phyloP scores from a whole-genome alignment of 2,888 invertebrate species.

The Agelastica alni region DNA sequence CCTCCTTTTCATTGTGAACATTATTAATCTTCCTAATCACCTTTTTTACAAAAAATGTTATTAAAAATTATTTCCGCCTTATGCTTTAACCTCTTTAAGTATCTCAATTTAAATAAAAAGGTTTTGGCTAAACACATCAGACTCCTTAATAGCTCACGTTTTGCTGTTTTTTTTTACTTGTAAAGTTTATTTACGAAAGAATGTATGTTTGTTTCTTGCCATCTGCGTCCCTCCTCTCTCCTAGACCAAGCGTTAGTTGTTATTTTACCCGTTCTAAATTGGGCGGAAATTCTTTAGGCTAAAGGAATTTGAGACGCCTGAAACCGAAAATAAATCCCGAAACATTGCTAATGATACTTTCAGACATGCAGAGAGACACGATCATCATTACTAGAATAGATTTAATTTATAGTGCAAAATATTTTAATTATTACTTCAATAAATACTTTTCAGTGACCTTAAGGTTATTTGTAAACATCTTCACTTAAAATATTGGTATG shows the following conservation, averaged over 20 bases:
- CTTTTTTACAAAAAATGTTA: too few species aligned
- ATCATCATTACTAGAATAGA: conserved; percentile 14
- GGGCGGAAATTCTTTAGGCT: conserved; percentile 27
- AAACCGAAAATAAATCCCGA: conserved; percentile 23
- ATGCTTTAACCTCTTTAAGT: too few species aligned
- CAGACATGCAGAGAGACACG: conserved; percentile 6
- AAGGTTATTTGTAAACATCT: too few species aligned
- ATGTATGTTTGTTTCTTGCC: conserved; percentile 13
- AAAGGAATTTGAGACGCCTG: conserved; percentile 23
- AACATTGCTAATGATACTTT: conserved; percentile 26
- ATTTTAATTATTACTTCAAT: too few species aligned
- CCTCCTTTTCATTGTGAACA: too few species aligned
- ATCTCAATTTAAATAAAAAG: too few species aligned
- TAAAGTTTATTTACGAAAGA: conserved; percentile 20
- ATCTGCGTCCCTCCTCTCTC: conserved; percentile 8
- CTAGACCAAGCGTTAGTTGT: conserved; percentile 15
- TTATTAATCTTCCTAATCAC: too few species aligned
- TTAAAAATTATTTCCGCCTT: too few species aligned
- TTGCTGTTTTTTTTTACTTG: conserved; percentile 4
- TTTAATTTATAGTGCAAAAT: conserved; percentile 7
- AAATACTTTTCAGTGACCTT: too few species aligned
- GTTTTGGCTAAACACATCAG: conserved; percentile 4
- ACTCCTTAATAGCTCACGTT: not conserved
- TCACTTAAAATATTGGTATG: too few species aligned
- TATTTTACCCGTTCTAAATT: conserved; percentile 30